These are phyloP conservation scores for Tethya wilhelma DNA, from an alignment of 37 sponge, comb jelly and placozoan species.

Conservation along the genomic window DNA sequence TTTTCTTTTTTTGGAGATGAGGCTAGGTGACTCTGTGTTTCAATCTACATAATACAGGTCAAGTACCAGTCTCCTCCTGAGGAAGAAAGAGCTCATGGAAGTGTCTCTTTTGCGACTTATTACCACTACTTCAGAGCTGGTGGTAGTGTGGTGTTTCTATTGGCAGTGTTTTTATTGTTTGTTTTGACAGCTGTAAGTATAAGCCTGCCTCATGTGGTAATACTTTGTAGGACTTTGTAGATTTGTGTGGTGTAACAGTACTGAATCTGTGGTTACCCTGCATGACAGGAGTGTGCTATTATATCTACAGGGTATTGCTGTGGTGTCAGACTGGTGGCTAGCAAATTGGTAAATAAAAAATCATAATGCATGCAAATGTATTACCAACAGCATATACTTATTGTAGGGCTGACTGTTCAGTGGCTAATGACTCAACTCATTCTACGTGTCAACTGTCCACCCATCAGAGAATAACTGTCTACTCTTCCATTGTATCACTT, in stretches of 20 bases:
- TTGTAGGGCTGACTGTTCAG: too few relatives aligned
- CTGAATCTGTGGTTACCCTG: too few relatives aligned
- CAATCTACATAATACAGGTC: too few relatives aligned
- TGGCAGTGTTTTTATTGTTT: slow-evolving; percentile 5
- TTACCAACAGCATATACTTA: too few relatives aligned
- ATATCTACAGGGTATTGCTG: slow-evolving; percentile 14
- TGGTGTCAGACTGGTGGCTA: slow-evolving; percentile 55
- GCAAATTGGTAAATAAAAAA: slow-evolving; percentile 46
- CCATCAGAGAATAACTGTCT: too few relatives aligned
- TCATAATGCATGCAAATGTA: background rate
- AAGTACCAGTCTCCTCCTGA: slow-evolving; percentile 30
- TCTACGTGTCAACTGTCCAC: too few relatives aligned
- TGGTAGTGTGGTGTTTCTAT: slow-evolving; percentile 23
- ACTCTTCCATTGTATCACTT: too few relatives aligned
- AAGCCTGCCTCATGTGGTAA: background rate
- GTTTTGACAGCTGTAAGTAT: slow-evolving; percentile 31
- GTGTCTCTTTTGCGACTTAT: slow-evolving; percentile 65
- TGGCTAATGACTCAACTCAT: too few relatives aligned
- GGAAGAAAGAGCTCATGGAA: slow-evolving; percentile 71
- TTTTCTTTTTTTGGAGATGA: too few relatives aligned
- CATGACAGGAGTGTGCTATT: too few relatives aligned
- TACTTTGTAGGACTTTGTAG: background rate
- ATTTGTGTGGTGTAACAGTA: too few relatives aligned
- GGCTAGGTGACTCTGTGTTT: too few relatives aligned
- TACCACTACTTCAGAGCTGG: slow-evolving; percentile 63